Percentiles rank a stretch among this genome's conserved stretches.
phyloP scores from a whole-genome alignment of 2,888 invertebrate genomes.

The Habrosyne pyritoides region DNA sequence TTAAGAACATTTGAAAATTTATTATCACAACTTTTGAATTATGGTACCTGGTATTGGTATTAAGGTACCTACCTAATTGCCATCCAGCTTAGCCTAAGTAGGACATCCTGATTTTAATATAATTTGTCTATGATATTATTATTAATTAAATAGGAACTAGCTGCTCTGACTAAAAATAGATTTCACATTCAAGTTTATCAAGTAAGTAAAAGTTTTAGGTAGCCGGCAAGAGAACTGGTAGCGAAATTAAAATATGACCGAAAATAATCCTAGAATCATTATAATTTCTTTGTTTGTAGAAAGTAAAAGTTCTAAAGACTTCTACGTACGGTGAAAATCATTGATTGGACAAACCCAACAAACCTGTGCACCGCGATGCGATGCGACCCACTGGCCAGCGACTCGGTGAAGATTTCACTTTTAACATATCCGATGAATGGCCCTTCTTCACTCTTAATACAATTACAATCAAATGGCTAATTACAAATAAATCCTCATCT shows the following conservation, averaged over 20 bases:
- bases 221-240: not conserved
- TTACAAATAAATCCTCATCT: not conserved
- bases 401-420: conserved; percentile 73
- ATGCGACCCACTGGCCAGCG: conserved; percentile 70
- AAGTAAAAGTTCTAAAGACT: conserved; percentile 74
- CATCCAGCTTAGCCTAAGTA: too few relatives aligned
- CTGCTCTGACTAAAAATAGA: too few relatives aligned
- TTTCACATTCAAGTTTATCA: too few relatives aligned
- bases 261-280: conserved; percentile 3
- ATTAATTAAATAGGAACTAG: too few relatives aligned
- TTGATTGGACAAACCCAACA: conserved; percentile 69
- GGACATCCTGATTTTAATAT: too few relatives aligned
- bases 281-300: conserved; percentile 56
- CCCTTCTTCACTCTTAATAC: conserved; percentile 33
- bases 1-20: not conserved
- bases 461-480: conserved; percentile 10
- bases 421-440: conserved; percentile 63
- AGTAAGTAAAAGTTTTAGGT: not conserved
- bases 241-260: conserved; percentile 13
- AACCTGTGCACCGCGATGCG: conserved; percentile 61
- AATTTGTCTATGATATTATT: too few relatives aligned
- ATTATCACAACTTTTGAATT: not conserved
- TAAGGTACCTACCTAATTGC: too few relatives aligned
- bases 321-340: conserved; percentile 67
- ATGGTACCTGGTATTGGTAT: too few relatives aligned